Base-by-base conservation (phyloP, 2,113 vertebrate species). In the Ailuropoda melanoleuca region DNA sequence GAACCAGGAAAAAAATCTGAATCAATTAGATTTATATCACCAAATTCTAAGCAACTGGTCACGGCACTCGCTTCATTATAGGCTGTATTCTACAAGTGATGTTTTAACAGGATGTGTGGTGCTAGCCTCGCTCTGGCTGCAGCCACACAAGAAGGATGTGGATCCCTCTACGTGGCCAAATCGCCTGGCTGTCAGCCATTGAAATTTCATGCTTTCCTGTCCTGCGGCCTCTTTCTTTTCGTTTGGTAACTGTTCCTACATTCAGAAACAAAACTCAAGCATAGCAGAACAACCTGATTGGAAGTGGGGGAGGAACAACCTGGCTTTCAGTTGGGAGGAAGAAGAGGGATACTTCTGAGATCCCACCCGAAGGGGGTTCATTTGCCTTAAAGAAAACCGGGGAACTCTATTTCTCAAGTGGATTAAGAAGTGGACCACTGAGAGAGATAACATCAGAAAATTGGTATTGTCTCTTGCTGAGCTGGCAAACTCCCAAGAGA, bases 371-470 rank as follows among this genome's bases (percentile, higher is more conserved):
- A 97, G 84, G 53, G 46, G 13, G 2, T 78, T 90, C 68, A 8
- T 90, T 81, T 96, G 92, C 90, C 62, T 84, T 60, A 80, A 96
- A 83, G 96, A 96, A 94, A 92, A 87, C 46, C 37, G 37, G 60
- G 85, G 46, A 72, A 85, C 56, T 92, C 62, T 78, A 0, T 93
- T 96, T 96, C 95, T 98, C 62, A 95, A 95, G 70, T 72, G 66
- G 78, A 96, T 97, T 95, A 89, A 97, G 97, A 93, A 96, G 93
- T 82, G 94, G 72, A 50, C 97, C 94, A 75, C 50, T 77, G 58
- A 83, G 77, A 91, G 80, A 93, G 97, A 96, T 97, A 97, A 50
- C 92, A 97, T 97, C 97, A 97, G 90, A 97, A 97, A 97, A 89
- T 85, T 82, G 96, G 94, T 96, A 90, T 39, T 93, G 90, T 96